Conservation (phyloP, 2,113 vertebrate species). For the Deroptyus accipitrinus region DNA sequence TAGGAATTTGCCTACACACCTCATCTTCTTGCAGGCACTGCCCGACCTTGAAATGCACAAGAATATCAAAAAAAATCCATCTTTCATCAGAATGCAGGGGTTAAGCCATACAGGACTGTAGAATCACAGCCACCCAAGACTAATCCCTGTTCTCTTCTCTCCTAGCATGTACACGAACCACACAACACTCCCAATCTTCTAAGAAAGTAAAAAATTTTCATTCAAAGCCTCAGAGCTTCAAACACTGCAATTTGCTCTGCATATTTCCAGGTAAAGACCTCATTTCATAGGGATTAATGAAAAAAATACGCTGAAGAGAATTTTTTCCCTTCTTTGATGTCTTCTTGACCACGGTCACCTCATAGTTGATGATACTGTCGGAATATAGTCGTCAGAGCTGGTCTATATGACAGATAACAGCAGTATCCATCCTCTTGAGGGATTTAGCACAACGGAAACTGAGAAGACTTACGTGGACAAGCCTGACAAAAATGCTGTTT, state of each 20-base stretch:
- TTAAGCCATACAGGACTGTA: neutral
- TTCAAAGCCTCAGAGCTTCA: neutral
- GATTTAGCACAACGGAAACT: neutral
- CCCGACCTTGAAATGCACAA: neutral
- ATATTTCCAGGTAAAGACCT: neutral
- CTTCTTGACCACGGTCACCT: neutral
- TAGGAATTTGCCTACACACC: neutral
- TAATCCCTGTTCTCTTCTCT: neutral
- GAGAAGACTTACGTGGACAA: neutral
- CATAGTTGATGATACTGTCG: neutral
- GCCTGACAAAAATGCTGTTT: slow-evolving; percentile 33
- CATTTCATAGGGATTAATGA: neutral
- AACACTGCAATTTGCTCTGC: neutral
- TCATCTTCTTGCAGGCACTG: neutral
- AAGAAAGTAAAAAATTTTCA: neutral
- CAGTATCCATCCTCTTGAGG: neutral
- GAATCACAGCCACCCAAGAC: neutral
- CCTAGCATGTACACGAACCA: rapidly evolving
- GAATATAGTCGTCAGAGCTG: neutral
- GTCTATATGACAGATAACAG: neutral
- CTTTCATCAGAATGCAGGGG: neutral
- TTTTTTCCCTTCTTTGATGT: neutral
- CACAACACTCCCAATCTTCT: neutral
- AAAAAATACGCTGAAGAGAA: neutral
- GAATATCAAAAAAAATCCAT: neutral